Evolutionary conservation across 2,797 vertebrate genomes (phyloP).

Genomic region (Coracias cyanogaster): DNA sequence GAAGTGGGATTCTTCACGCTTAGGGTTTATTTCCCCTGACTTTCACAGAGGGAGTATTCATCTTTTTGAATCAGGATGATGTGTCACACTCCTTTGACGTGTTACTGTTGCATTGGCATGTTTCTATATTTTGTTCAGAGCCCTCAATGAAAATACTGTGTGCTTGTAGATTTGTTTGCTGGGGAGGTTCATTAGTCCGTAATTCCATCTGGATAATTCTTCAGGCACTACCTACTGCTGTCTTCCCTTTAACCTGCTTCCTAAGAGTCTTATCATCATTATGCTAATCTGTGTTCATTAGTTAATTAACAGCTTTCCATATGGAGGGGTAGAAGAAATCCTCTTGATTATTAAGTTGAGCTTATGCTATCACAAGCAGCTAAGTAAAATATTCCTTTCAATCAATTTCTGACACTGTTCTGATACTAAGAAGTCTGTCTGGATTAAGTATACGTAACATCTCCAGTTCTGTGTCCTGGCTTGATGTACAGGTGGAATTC

Average conservation of each 20-base stretch:
- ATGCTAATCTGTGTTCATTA: constrained; percentile 58
- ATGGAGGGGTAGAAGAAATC: constrained; percentile 26
- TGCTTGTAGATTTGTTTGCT: background rate
- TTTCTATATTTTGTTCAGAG: background rate
- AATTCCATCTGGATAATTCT: constrained; percentile 42
- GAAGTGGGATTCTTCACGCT: background rate
- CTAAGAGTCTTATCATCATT: constrained; percentile 19
- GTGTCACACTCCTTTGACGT: background rate
- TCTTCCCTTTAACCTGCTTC: constrained; percentile 55
- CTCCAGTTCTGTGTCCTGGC: background rate
- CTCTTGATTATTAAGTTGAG: constrained; percentile 40
- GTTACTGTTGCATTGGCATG: background rate
- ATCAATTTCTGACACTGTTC: background rate
- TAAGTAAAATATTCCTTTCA: background rate
- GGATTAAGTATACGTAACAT: background rate
- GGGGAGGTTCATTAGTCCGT: background rate
- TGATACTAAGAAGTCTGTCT: background rate
- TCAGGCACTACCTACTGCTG: constrained; percentile 28
- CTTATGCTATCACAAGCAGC: constrained; percentile 33
- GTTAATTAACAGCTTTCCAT: constrained; percentile 60
- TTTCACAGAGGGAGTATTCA: background rate
- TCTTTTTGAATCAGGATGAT: background rate
- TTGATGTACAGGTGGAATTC: background rate
- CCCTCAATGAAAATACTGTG: background rate
- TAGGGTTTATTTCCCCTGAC: background rate